Evolutionary conservation across 2,113 vertebrate genomes (phyloP), one percentile per base, ranked within the genome.

Genomic region (Mionectes macconnelli): DNA sequence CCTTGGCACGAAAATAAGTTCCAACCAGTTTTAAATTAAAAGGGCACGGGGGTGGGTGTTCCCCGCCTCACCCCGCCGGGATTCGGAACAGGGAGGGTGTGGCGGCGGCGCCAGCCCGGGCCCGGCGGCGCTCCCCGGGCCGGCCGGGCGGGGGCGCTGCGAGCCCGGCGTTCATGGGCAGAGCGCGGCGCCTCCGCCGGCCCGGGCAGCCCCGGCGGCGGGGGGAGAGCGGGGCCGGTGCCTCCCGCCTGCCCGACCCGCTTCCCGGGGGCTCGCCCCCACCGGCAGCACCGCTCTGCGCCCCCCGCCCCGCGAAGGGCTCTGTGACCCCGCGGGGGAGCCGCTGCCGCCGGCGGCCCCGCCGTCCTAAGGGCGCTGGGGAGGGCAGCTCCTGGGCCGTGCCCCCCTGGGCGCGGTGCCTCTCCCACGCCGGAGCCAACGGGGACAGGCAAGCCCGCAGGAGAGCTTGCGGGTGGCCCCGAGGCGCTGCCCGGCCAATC

Each of bases 31-130:
- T 18, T 10, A 42, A 55, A 27, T 23, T 1, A 4, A 1, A 22
- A 3, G 0, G 30, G 6, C 31, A 6, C 28, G 19, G 8, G 30
- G 12, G 3, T 1, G n/a, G n/a, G n/a, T n/a, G n/a, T n/a, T n/a
- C 5, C 15, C 2, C 6, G 7, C 35, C 45, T 63, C n/a, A 3
- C 10, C 3, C 11, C 49, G 1, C 11, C 0, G 44, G 4, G 8
- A 30, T 4, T 10, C 3, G 35, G 5, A 8, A 4, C 20, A 10
- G 10, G 44, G 23, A 18, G 27, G 25, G 28, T 12, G 49, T 7
- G 35, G 44, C 20, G 7, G 27, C 14, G 12, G 22, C 44, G 55
- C 31, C 37, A 24, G 42, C 31, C 33, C n/a, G 19, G 4, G n/a
- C 5, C 20, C 5, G 40, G 45, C 15, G 64, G 52, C 52, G 19